These are phyloP conservation scores for Brachionus asplanchnoidis DNA, from an alignment of 1,140 invertebrate species.

Conservation along the genomic window DNA sequence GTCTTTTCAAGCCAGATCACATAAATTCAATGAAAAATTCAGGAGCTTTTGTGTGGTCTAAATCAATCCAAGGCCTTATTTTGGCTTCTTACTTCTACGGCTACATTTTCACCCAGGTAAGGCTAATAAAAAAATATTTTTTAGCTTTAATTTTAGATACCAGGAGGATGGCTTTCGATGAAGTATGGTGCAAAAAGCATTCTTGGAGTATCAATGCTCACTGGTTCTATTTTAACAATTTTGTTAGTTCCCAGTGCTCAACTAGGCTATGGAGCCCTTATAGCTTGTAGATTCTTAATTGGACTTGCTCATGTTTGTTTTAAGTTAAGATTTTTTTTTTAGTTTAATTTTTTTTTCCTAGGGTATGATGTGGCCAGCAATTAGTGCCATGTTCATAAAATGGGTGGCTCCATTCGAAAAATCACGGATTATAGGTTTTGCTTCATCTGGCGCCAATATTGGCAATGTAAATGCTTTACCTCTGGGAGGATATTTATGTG, in stretches of 20 bases:
- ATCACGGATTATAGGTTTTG: slow-evolving; percentile 47
- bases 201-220: slow-evolving; percentile 44
- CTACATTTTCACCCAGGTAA: slow-evolving; percentile 55
- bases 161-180: slow-evolving; percentile 53
- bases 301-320: slow-evolving; percentile 20
- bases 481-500: slow-evolving; percentile 11
- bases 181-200: slow-evolving; percentile 54
- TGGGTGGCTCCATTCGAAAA: slow-evolving; percentile 52
- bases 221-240: neutral
- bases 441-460: slow-evolving; percentile 46
- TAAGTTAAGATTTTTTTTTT: neutral
- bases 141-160: neutral
- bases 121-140: neutral
- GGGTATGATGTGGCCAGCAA: slow-evolving; percentile 47
- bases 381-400: slow-evolving; percentile 47
- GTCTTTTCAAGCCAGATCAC: neutral
- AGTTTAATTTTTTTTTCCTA: neutral
- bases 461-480: slow-evolving; percentile 42
- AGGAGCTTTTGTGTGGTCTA: slow-evolving; percentile 53
- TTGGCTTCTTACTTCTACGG: slow-evolving; percentile 57
- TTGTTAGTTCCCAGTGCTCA: neutral
- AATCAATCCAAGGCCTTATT: slow-evolving; percentile 52
- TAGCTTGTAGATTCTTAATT: slow-evolving; percentile 12
- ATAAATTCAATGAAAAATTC: slow-evolving; percentile 45
- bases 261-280: neutral